Evolutionary conservation across 1,140 invertebrate genomes (phyloP), one percentile per base, ranked within the genome.

Genomic region (Lepidurus packardi): DNA sequence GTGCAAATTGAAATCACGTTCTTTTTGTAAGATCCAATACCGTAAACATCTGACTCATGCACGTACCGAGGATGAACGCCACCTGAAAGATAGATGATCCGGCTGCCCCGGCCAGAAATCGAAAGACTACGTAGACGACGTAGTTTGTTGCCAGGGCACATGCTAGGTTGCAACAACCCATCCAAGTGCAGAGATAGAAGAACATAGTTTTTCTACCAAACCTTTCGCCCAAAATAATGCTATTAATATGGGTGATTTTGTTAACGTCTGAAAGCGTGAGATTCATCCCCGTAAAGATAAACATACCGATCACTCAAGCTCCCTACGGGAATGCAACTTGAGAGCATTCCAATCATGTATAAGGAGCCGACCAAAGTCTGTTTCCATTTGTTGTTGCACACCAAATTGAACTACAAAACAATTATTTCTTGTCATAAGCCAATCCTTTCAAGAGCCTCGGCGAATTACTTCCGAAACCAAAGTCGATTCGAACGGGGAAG

Each of bases 271-370:
- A 65, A 65, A 65, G 53, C 2, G 16, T 65, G 21, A 13, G 1
- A 2, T 11, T 7, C 16, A n/a, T 21, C 53, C 21, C 16, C 7
- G 7, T 65, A 74, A 77, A 43, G 78, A 45, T 7, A 41, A 11
- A 80, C 79, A 77, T 81, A 83, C 83, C 78, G 80, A 79, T 85
- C 84, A 13, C 83, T 81, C n/a, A 85, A 45, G 24, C 79, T 77
- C 9, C 84, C 84, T 79, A 84, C 81, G n/a, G 81, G 75, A 74
- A 83, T 80, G 44, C 83, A 81, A 34, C 84, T 84, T 42, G 84
- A 53, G 16, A 85, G 65, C 77, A 84, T 82, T 21, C 84, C 84
- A 73, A 82, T 43, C 83, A 85, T 85, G 80, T 84, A 85, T 42
- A 83, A 43, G 11, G 83, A 82, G 11, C 81, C 81, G 9, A 81